These are phyloP conservation scores for Zaprionus gabonicus DNA, from an alignment of 1,140 invertebrate species.

Conservation along the genomic window DNA sequence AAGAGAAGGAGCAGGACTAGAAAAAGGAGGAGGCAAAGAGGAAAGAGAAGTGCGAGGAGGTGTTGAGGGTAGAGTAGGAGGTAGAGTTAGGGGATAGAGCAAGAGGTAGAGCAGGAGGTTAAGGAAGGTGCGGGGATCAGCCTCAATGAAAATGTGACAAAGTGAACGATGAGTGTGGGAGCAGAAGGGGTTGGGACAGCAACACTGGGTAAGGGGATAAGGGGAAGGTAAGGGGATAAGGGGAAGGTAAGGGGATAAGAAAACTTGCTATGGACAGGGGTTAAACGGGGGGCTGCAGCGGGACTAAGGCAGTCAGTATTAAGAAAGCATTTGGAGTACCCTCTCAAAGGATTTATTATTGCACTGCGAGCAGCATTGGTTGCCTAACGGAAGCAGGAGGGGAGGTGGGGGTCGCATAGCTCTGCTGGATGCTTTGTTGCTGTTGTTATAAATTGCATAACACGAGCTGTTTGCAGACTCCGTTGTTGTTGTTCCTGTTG, in stretches of 20 bases:
- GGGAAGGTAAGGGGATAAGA: too few species aligned
- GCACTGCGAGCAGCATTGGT: conserved; percentile 29
- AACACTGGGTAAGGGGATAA: too few species aligned
- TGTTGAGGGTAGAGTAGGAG: neutral
- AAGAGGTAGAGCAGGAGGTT: too few species aligned
- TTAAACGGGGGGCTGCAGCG: neutral
- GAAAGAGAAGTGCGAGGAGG: neutral
- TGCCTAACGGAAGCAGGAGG: neutral
- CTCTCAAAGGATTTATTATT: conserved; percentile 64
- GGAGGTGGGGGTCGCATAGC: neutral
- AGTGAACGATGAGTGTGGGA: too few species aligned
- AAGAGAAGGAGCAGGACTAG: too few species aligned
- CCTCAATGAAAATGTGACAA: too few species aligned
- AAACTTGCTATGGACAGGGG: too few species aligned
- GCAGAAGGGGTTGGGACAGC: too few species aligned
- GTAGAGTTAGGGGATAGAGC: too few species aligned
- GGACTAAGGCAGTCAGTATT: conserved; percentile 29
- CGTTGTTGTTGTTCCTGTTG: conserved; percentile 11
- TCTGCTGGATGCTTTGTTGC: conserved; percentile 5
- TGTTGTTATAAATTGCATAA: conserved; percentile 43
- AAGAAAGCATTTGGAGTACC: conserved; percentile 56
- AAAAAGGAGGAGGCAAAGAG: too few species aligned
- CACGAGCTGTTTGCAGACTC: conserved; percentile 26
- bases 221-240: too few species aligned
- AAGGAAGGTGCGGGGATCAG: too few species aligned